Evolutionary conservation across 2,888 invertebrate genomes (phyloP).

Genomic region (Pycnomerus fuliginosus): DNA sequence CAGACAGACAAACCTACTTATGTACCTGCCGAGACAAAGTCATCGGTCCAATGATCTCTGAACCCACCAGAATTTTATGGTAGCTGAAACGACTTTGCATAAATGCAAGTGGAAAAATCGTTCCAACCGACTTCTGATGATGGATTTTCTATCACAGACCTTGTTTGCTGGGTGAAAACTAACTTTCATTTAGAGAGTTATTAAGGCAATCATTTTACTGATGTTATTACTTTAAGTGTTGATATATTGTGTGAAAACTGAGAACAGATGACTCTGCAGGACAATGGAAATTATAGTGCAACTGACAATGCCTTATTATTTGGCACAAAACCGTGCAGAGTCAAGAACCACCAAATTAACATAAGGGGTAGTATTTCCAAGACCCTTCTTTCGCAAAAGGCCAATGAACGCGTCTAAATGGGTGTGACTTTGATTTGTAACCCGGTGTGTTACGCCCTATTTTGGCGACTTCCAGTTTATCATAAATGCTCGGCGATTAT

Average conservation of each 20-base stretch:
- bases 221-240: constrained; percentile 14
- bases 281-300: too few species aligned
- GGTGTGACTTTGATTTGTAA: too few species aligned
- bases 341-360: too few species aligned
- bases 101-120: constrained; percentile 2
- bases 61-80: neutral
- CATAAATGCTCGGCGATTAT: too few species aligned
- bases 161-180: constrained; percentile 21
- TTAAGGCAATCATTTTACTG: constrained; percentile 20
- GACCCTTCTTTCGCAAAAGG: too few species aligned
- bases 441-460: too few species aligned
- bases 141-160: constrained; percentile 22
- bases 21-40: constrained; percentile 40
- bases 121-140: constrained; percentile 9
- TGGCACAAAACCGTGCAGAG: too few species aligned
- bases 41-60: constrained; percentile 35
- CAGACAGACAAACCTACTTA: constrained; percentile 23
- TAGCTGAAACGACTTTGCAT: constrained; percentile 9
- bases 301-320: too few species aligned
- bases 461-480: too few species aligned
- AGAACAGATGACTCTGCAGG: too few species aligned
- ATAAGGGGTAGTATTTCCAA: too few species aligned
- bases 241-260: constrained; percentile 14
- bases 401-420: too few species aligned
- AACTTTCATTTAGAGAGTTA: constrained; percentile 26